Conservation (phyloP, 1,140 invertebrate genomes). For the Melanaphis sacchari region DNA sequence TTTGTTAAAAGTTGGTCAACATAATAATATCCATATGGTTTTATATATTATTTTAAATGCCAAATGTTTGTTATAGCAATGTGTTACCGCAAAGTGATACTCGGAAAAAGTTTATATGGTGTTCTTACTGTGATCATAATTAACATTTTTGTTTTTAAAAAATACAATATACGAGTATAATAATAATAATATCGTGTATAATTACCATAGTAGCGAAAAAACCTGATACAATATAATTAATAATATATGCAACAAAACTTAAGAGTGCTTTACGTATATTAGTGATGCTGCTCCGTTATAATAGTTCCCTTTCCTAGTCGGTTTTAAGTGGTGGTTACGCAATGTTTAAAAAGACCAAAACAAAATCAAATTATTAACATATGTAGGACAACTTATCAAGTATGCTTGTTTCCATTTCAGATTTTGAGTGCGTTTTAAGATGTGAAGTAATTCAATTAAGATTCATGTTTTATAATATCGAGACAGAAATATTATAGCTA, state of each 20-base stretch:
- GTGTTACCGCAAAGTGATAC: not conserved
- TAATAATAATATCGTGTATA: not conserved
- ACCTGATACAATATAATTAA: not conserved
- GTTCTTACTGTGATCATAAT: not conserved
- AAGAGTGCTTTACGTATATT: not conserved
- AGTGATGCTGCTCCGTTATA: not conserved
- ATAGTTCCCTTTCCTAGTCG: not conserved
- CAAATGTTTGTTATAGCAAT: not conserved
- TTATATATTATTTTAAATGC: not conserved
- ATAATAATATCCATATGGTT: not conserved
- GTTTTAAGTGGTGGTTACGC: no score
- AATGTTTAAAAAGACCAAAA: not conserved
- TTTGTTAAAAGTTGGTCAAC: not conserved
- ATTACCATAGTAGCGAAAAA: not conserved
- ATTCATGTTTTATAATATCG: not conserved
- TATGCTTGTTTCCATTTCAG: no score
- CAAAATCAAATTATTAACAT: not conserved
- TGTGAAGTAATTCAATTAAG: not conserved
- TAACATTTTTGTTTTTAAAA: not conserved
- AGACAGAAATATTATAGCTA: not conserved
- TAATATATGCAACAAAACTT: not conserved
- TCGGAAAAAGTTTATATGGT: not conserved
- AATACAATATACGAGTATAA: not conserved
- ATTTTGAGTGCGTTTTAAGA: not conserved
- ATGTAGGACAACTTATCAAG: not conserved